Percentiles rank a stretch among this genome's conserved stretches.
phyloP scores from a whole-genome alignment of 2,113 vertebrate species.

The Rhagologus leucostigma region DNA sequence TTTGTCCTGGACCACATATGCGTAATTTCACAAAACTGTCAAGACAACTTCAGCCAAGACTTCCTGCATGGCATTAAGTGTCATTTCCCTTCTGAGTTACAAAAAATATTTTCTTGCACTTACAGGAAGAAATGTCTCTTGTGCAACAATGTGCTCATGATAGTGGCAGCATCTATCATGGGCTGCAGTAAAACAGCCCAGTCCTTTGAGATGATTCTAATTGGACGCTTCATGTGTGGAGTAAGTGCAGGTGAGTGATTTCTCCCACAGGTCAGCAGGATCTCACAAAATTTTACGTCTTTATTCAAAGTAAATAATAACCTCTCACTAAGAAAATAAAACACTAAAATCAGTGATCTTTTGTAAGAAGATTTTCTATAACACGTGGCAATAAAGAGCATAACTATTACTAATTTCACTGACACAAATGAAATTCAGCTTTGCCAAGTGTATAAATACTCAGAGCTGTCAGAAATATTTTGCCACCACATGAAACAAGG shows the following conservation, averaged over 20 bases:
- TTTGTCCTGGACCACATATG: not conserved
- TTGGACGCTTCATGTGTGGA: conserved; percentile 76
- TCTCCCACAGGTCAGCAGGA: not conserved
- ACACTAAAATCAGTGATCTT: not conserved
- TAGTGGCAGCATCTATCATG: conserved; percentile 71
- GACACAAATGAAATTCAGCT: not conserved
- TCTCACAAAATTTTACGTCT: not conserved
- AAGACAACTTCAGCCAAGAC: not conserved
- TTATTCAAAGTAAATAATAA: not conserved
- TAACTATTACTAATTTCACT: not conserved
- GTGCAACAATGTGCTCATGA: conserved; percentile 71
- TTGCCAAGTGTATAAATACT: not conserved
- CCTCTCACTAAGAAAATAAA: not conserved
- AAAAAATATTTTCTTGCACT: not conserved
- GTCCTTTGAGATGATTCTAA: conserved; percentile 79
- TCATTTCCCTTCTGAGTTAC: not conserved
- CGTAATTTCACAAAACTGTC: not conserved
- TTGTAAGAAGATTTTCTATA: not conserved
- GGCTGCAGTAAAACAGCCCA: conserved; percentile 68
- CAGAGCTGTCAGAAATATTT: not conserved
- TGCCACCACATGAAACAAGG: not conserved
- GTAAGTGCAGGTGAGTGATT: conserved; percentile 70
- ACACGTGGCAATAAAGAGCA: not conserved
- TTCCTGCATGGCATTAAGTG: not conserved
- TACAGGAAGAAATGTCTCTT: conserved; percentile 76